These are phyloP conservation scores for Sebastes umbrosus DNA, from an alignment of 2,797 vertebrate species.

Conservation along the genomic window DNA sequence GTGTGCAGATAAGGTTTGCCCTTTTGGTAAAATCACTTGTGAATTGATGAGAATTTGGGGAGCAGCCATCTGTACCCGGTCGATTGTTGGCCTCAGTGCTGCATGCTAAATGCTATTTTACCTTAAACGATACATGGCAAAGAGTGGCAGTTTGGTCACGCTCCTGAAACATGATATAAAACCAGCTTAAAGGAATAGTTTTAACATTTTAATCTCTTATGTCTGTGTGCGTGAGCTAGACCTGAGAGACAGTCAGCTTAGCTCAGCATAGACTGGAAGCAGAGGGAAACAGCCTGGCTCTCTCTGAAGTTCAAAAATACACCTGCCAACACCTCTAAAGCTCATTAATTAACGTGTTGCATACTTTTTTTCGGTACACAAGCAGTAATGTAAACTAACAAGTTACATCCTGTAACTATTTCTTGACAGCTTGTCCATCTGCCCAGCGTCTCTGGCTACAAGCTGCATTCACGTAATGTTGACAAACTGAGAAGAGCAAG, in stretches of 20 bases:
- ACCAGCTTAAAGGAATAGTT: neutral
- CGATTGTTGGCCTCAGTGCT: neutral
- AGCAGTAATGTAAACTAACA: neutral
- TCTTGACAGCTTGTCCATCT: neutral
- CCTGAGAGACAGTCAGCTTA: neutral
- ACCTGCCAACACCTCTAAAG: neutral
- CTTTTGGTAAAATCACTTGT: constrained; percentile 17
- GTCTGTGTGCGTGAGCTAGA: neutral
- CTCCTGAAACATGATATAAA: neutral
- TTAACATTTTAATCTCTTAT: neutral
- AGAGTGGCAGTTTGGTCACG: neutral
- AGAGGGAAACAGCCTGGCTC: neutral
- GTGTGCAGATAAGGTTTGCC: neutral
- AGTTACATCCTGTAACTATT: neutral
- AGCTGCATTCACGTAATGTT: neutral
- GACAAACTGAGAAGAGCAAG: neutral
- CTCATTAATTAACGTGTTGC: neutral
- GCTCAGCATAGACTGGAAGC: neutral
- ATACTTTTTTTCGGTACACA: neutral
- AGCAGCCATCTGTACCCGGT: neutral
- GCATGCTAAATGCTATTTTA: neutral
- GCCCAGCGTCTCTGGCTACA: neutral
- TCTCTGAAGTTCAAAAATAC: neutral
- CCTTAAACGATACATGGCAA: neutral
- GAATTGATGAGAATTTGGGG: neutral